These are phyloP conservation scores for Carabus problematicus DNA, from an alignment of 2,888 invertebrate genomes.

Conservation along the genomic window DNA sequence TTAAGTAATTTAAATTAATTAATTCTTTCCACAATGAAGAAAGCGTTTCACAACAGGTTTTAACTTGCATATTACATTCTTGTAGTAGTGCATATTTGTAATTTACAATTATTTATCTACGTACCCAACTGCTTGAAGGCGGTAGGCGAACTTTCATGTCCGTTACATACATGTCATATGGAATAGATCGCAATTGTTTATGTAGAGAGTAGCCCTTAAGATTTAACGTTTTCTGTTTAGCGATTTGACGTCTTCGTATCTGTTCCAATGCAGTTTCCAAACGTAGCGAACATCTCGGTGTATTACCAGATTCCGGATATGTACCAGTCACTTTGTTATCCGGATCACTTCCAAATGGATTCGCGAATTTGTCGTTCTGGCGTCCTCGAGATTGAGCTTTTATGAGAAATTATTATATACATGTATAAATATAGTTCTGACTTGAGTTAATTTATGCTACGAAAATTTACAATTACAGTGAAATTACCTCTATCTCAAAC, in stretches of 20 bases:
- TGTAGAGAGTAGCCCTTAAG: slow-evolving; percentile 71
- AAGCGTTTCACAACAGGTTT: no score
- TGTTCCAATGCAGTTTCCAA: slow-evolving; percentile 73
- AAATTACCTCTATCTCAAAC: background rate
- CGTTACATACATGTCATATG: slow-evolving; percentile 74
- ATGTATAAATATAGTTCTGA: background rate
- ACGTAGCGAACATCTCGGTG: slow-evolving; percentile 67
- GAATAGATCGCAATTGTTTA: slow-evolving; percentile 68
- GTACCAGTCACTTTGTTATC: slow-evolving; percentile 49
- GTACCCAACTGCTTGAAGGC: slow-evolving; percentile 70
- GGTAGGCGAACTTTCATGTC: slow-evolving; percentile 74
- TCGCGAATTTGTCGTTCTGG: slow-evolving; percentile 58
- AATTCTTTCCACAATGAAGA: no score
- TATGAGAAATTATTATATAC: background rate
- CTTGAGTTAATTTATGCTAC: background rate
- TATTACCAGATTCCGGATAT: slow-evolving; percentile 49
- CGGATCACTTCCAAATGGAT: slow-evolving; percentile 50
- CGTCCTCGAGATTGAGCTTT: slow-evolving; percentile 50
- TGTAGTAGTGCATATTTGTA: no score
- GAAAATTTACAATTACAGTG: background rate
- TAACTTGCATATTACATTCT: no score
- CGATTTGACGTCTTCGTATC: slow-evolving; percentile 66
- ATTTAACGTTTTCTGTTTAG: slow-evolving; percentile 62
- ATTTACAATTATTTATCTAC: slow-evolving; percentile 13
- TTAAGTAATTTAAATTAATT: no score